Evolutionary conservation across 2,113 vertebrate genomes (phyloP).

Genomic region (Gobio gobio): DNA sequence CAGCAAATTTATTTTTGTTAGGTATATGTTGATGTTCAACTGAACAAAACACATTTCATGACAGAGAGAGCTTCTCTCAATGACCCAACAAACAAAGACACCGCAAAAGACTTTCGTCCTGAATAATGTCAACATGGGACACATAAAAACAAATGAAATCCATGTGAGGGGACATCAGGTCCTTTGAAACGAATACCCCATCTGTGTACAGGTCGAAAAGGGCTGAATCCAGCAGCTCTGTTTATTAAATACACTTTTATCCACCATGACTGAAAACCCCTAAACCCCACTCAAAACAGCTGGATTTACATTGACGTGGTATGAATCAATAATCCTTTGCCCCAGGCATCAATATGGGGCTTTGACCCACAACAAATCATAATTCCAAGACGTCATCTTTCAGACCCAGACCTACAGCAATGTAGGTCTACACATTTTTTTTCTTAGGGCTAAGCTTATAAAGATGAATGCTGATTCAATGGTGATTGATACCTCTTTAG

Average conservation of each 20-base stretch:
- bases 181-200: constrained; percentile 46
- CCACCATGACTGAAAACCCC: constrained; percentile 4
- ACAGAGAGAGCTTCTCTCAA: neutral
- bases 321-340: constrained; percentile 29
- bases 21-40: neutral
- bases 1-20: neutral
- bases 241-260: constrained; percentile 46
- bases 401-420: constrained; percentile 20
- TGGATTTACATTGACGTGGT: constrained; percentile 25
- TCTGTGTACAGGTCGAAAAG: constrained; percentile 19
- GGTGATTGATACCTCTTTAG: constrained; percentile 78
- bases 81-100: neutral
- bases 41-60: constrained; percentile 2
- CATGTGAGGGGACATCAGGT: constrained; percentile 6
- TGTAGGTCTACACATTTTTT: no score
- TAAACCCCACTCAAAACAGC: constrained; percentile 33
- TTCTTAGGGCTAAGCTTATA: neutral
- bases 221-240: constrained; percentile 36
- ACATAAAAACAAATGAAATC: constrained; percentile 20
- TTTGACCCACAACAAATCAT: constrained; percentile 12
- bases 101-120: constrained; percentile 23
- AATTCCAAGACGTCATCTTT: neutral
- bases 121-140: constrained; percentile 16
- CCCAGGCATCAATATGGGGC: neutral
- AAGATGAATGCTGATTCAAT: neutral